Percentiles rank a stretch among this genome's conserved stretches.
These are phyloP conservation scores for Pseudochirops cupreus DNA, from an alignment of 2,797 vertebrate genomes.

Conservation along the genomic window DNA sequence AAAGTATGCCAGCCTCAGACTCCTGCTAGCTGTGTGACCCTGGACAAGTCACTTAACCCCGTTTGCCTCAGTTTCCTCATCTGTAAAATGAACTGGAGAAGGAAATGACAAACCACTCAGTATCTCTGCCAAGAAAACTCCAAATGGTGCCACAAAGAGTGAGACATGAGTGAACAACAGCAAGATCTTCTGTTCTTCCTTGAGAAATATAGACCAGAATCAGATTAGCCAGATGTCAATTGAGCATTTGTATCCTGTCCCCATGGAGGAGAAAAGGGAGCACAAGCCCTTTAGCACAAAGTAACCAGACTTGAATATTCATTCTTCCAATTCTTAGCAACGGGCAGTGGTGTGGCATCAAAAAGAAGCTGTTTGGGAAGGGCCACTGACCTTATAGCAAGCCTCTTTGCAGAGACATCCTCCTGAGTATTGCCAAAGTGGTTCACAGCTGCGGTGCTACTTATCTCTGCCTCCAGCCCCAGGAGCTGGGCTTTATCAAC, in stretches of 20 bases:
- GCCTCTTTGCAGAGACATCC: not conserved
- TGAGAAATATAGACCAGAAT: not conserved
- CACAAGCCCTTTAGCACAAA: not conserved
- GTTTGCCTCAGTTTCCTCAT: not conserved
- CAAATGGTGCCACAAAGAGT: not conserved
- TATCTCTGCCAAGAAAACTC: not conserved
- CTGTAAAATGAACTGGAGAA: not conserved
- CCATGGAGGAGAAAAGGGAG: not conserved
- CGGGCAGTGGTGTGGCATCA: not conserved
- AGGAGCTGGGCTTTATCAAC: not conserved
- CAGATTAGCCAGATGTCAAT: not conserved
- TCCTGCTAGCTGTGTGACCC: not conserved
- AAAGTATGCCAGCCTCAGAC: not conserved
- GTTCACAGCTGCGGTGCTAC: not conserved
- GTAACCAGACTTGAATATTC: not conserved
- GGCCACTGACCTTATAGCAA: not conserved
- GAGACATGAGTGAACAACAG: not conserved
- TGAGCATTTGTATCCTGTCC: not conserved
- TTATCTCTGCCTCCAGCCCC: not conserved
- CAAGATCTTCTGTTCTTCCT: not conserved
- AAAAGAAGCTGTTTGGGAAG: not conserved
- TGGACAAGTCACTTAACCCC: not conserved
- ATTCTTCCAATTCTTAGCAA: not conserved
- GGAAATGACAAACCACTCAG: not conserved
- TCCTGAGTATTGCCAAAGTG: not conserved